Evolutionary conservation across 2,113 vertebrate species (phyloP), one percentile per base, ranked within the genome.

Genomic region (Burhinus oedicnemus): DNA sequence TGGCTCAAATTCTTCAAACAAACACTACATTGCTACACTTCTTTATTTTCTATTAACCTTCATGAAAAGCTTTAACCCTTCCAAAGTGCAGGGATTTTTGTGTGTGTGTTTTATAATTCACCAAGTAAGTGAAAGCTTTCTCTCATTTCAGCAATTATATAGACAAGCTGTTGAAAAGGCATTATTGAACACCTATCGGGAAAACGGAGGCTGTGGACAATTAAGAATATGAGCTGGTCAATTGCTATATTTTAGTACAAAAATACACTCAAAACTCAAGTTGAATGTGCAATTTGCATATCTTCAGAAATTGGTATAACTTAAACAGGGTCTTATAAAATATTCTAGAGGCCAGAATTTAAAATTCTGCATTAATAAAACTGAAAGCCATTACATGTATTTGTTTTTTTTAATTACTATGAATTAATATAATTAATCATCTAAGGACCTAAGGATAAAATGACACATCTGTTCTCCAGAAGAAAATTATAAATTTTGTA

Each of bases 1-100:
- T 97, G 95, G 87, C 84, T 98, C 94, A 93, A 96, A 97, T 89
- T 97, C 91, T 54, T 96, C 97, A 93, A 86, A 92, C 89, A 98
- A 93, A 97, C 76, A 87, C 89, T 82, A 64, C 8, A 23, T 62
- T 80, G 94, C 90, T 95, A 96, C 89, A 96, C 45, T 96, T 92
- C 90, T 91, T 95, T 92, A 94, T 93, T 96, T 95, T 90, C 87
- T 90, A 81, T 95, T 94, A 96, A 96, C 85, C 89, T 96, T 94
- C 49, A 34, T 69, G 71, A 92, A 97, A 95, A 96, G 65, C 26
- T 90, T 93, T 88, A 95, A 82, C 72, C 68, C 85, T 96, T 93
- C 42, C 82, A 54, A 94, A 89, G 70, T 66, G 65, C 44, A 44
- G 44, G 66, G 60, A 92, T 83, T 93, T 96, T 60, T 91, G 51